Evolutionary conservation across 92 coral and sea anemone species (phyloP), one percentile per base, ranked within the genome.

Genomic region (Micromussa lordhowensis): DNA sequence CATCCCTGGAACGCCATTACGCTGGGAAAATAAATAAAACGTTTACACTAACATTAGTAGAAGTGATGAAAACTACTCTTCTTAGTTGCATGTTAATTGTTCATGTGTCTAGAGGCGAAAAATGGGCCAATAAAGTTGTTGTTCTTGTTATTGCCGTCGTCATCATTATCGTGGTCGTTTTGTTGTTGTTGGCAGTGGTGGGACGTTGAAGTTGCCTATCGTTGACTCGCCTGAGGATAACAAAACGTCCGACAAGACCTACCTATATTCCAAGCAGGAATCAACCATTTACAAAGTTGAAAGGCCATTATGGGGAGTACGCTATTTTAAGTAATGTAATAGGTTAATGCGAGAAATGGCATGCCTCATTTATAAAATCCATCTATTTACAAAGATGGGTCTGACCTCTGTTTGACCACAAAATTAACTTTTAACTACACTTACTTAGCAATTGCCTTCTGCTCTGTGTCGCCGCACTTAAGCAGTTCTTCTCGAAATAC

Each of bases 401-500:
- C 48, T 71, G 18, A 72, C 38, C 77, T 34, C 12, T 14, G 34
- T 5, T 72, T 36, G 21, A 34, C 24, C 40, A 21, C 40, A 31
- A 32, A 32, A 32, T 22, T 54, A 29, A 68, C 3, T 24, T 29
- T 13, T 6, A 72, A 1, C 1, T 34, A 0, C 32, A 81, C 90
- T 51, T 91, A 97, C 99, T 96, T 97, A 38, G 85, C 85, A 21
- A 97, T 91, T 68, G 95, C 98, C 74, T 88, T 92, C 76, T 90
- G 86, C 70, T 96, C 99, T 61, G 93, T 77, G 14, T 78, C 73
- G 21, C 91, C 94, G 57, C 99, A 96, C 84, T 90, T 95, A 18
- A 80, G 81, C 17, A 98, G 92, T 79, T 98, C 98, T 31, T 91
- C 91, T 70, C 85, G 94, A 76, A 98, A 98, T 30, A 94, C 74